These are phyloP conservation scores for Morpho achilles DNA, from an alignment of 2,888 invertebrate species.

Conservation along the genomic window DNA sequence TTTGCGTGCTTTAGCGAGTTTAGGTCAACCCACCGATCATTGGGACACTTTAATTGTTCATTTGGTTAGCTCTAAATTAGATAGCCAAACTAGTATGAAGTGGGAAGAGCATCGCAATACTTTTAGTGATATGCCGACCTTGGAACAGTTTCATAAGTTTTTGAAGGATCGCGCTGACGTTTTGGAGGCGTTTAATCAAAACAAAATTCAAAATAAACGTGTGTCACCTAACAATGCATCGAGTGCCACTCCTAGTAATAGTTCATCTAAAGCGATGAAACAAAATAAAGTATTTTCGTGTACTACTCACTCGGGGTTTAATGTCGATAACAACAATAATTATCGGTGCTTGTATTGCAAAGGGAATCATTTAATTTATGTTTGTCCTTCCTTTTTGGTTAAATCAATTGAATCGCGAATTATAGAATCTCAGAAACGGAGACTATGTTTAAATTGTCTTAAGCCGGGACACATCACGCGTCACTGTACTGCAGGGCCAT, in stretches of 20 bases:
- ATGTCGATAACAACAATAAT: too few relatives aligned
- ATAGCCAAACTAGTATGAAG: slow-evolving; percentile 11
- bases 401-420: neutral
- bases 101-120: neutral
- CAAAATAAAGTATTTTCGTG: neutral
- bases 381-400: neutral
- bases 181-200: slow-evolving; percentile 6
- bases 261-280: neutral
- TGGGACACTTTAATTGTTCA: slow-evolving; percentile 23
- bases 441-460: too few relatives aligned
- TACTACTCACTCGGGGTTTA: neutral
- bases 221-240: neutral
- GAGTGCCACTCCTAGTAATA: neutral
- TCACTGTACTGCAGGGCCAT: too few relatives aligned
- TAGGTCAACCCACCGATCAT: slow-evolving; percentile 25
- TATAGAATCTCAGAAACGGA: too few relatives aligned
- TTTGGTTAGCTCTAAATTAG: slow-evolving; percentile 20
- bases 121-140: slow-evolving; percentile 14
- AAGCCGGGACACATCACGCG: too few relatives aligned
- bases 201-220: neutral
- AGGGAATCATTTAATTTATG: too few relatives aligned
- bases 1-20: slow-evolving; percentile 23
- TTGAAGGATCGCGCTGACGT: slow-evolving; percentile 7
- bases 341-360: too few relatives aligned
- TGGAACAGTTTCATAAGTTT: slow-evolving; percentile 24